phyloP scores from a whole-genome alignment of 2,113 vertebrate genomes.

The Oryzias celebensis region DNA sequence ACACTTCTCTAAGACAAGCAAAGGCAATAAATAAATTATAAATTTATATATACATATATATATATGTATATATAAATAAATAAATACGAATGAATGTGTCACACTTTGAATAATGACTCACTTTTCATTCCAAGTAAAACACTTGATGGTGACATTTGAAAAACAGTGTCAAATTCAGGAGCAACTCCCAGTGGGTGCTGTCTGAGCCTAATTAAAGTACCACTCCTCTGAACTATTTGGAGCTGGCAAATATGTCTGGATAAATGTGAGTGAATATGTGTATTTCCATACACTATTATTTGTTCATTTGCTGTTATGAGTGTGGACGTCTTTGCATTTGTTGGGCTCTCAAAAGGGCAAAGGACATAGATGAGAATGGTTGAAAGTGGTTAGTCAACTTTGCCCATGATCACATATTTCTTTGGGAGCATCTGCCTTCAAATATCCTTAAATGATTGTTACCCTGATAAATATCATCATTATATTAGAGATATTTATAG shows the following conservation, averaged over 20 bases:
- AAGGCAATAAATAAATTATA: conserved; percentile 5
- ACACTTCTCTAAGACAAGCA: conserved; percentile 15
- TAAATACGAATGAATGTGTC: conserved; percentile 24
- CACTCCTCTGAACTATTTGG: conserved; percentile 32
- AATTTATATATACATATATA: conserved; percentile 9
- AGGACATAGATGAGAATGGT: conserved; percentile 16
- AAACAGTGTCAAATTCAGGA: conserved; percentile 70
- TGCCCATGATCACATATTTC: conserved; percentile 45
- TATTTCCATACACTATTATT: conserved; percentile 3
- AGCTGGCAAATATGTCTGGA: conserved; percentile 15
- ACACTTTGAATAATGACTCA: conserved; percentile 58
- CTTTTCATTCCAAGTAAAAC: conserved; percentile 54
- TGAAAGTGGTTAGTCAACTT: conserved; percentile 43
- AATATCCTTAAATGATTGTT: neutral
- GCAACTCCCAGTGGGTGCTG: conserved; percentile 62
- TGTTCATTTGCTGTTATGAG: conserved; percentile 16
- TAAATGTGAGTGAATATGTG: neutral
- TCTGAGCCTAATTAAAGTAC: conserved; percentile 69
- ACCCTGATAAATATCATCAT: neutral
- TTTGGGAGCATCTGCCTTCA: conserved; percentile 29
- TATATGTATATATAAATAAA: neutral
- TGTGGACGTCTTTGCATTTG: conserved; percentile 13
- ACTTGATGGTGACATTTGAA: conserved; percentile 71
- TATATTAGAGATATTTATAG: neutral
- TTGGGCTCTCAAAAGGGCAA: conserved; percentile 15